These are phyloP conservation scores for Coptodon rendalli DNA, from an alignment of 2,113 vertebrate species.

Conservation along the genomic window DNA sequence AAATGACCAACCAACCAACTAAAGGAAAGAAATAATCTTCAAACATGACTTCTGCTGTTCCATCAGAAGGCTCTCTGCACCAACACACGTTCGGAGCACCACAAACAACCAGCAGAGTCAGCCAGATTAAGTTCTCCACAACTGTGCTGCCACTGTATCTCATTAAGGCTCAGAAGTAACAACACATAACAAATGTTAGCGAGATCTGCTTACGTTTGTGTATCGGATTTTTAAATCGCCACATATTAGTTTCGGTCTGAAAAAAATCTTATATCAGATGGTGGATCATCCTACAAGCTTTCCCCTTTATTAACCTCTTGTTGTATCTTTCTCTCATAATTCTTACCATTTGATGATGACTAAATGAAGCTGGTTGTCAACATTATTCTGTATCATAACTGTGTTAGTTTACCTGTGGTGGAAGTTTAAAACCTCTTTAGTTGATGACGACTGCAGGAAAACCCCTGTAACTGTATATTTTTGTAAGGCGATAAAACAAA, in stretches of 20 bases:
- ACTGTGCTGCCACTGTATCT: background rate
- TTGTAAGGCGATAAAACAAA: background rate
- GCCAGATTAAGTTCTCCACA: background rate
- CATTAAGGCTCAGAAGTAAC: background rate
- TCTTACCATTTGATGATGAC: background rate
- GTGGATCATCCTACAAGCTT: background rate
- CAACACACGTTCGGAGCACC: rapidly evolving
- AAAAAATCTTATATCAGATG: background rate
- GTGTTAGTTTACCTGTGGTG: background rate
- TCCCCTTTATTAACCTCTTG: background rate
- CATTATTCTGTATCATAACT: background rate
- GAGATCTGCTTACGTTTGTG: background rate
- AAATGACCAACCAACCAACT: no score
- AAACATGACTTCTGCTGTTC: background rate
- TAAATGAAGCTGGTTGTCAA: background rate
- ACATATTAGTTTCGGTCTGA: background rate
- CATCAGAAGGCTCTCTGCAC: background rate
- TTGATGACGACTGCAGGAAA: background rate
- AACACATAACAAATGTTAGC: background rate
- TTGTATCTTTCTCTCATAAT: background rate
- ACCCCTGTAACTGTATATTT: background rate
- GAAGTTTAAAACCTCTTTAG: background rate
- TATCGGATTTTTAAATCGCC: background rate
- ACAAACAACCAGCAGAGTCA: background rate
- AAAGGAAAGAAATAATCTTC: background rate